Conservation (phyloP, 2,113 vertebrate species). For the Rhinichthys klamathensis region DNA sequence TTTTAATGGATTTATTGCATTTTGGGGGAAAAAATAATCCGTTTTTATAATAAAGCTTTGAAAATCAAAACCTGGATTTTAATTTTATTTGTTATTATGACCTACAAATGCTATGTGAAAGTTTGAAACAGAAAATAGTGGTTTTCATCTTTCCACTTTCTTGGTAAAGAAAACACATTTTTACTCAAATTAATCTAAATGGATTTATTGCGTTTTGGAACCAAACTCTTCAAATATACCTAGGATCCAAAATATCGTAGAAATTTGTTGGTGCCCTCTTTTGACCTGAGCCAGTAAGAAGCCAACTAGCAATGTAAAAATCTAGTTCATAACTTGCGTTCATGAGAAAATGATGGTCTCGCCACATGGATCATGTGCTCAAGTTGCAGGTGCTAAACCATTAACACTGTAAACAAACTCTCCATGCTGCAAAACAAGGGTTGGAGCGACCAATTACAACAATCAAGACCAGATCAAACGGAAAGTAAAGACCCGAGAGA, state of each 20-base stretch:
- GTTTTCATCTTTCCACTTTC: too few relatives aligned
- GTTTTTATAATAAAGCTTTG: too few relatives aligned
- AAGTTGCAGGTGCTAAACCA: background rate
- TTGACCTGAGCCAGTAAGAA: background rate
- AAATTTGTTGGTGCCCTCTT: background rate
- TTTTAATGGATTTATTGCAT: too few relatives aligned
- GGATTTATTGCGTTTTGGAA: too few relatives aligned
- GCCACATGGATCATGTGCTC: background rate
- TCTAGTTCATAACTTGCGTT: background rate
- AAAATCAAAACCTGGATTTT: too few relatives aligned
- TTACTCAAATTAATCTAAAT: too few relatives aligned
- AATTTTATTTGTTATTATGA: too few relatives aligned
- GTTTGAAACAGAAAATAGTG: too few relatives aligned
- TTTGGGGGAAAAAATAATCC: too few relatives aligned
- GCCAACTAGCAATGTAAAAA: background rate
- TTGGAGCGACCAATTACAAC: constrained; percentile 19
- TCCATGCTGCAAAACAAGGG: background rate
- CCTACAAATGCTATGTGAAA: too few relatives aligned
- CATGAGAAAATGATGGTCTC: background rate
- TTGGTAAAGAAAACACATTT: too few relatives aligned
- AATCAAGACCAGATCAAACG: constrained; percentile 30
- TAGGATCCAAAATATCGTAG: background rate
- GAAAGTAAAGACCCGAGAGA: background rate
- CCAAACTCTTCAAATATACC: too few relatives aligned
- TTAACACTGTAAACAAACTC: constrained; percentile 19